These are phyloP conservation scores for Zelostemma sp. DNA, from an alignment of 1,140 invertebrate species.

Conservation along the genomic window DNA sequence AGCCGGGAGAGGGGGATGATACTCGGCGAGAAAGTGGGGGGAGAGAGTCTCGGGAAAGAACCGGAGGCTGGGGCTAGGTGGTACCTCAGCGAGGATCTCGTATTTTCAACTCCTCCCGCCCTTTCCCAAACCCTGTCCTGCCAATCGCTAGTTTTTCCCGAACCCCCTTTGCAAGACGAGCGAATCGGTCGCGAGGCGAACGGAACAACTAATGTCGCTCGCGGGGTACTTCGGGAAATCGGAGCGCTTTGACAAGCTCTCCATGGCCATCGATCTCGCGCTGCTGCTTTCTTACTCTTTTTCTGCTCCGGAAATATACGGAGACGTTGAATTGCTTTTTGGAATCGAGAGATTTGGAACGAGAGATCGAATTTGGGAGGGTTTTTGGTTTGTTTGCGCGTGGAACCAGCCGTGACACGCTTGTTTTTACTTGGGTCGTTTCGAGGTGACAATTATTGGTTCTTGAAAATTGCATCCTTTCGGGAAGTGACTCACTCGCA, in stretches of 20 bases:
- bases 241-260: slow-evolving; percentile 38
- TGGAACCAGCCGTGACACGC: too few species aligned
- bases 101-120: slow-evolving; percentile 66
- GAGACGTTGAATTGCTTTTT: neutral
- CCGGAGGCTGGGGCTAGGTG: slow-evolving; percentile 67
- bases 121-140: slow-evolving; percentile 66
- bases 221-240: slow-evolving; percentile 37
- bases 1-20: slow-evolving; percentile 37
- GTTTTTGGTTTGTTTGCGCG: too few species aligned
- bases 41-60: slow-evolving; percentile 58
- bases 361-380: neutral
- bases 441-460: too few species aligned
- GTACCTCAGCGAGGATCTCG: slow-evolving; percentile 62
- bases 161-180: slow-evolving; percentile 44
- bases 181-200: slow-evolving; percentile 55
- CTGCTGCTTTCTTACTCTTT: slow-evolving; percentile 22
- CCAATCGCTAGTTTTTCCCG: slow-evolving; percentile 65
- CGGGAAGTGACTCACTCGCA: slow-evolving; percentile 6
- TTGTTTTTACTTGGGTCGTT: too few species aligned
- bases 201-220: slow-evolving; percentile 50
- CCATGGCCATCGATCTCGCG: slow-evolving; percentile 37
- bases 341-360: neutral
- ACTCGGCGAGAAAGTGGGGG: slow-evolving; percentile 41
- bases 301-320: neutral
- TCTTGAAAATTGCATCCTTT: too few species aligned